Conservation (phyloP, 2,797 vertebrate genomes). For the Hirundo rustica region DNA sequence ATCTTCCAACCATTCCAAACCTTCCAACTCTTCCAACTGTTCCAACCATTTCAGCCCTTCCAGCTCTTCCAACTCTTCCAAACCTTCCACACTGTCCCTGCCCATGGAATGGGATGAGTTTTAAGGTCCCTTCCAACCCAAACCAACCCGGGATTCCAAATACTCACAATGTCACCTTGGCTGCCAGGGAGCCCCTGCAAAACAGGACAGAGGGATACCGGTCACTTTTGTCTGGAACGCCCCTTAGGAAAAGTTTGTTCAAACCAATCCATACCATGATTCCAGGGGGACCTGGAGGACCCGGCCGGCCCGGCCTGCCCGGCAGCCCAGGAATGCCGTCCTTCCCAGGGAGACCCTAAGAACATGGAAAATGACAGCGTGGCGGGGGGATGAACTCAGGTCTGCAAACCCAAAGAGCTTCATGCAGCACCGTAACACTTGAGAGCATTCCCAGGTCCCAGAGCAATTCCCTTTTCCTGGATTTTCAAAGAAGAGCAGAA, state of each 20-base stretch:
- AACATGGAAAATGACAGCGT: neutral
- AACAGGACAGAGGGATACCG: neutral
- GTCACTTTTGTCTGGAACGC: neutral
- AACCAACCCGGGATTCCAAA: neutral
- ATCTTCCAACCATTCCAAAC: fast-evolving
- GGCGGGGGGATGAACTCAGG: too few species aligned
- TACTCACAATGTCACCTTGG: conserved; percentile 82
- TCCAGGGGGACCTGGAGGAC: conserved; percentile 85
- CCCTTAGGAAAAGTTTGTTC: neutral
- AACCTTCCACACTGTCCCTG: neutral
- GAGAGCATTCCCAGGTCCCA: neutral
- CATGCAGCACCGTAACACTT: neutral
- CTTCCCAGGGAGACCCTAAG: conserved; percentile 85
- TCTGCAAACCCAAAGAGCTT: neutral
- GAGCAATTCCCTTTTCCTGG: neutral
- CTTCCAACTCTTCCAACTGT: neutral
- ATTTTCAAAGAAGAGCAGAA: neutral
- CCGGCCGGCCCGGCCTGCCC: conserved; percentile 84
- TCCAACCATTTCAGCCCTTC: neutral
- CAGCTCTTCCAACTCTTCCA: neutral
- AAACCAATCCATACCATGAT: conserved; percentile 73
- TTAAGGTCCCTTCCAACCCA: neutral
- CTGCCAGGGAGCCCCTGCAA: conserved; percentile 81
- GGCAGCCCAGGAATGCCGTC: conserved; percentile 90
- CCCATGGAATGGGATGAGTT: too few species aligned